These are phyloP conservation scores for Ectropis grisescens DNA, from an alignment of 1,140 invertebrate genomes.

Conservation along the genomic window DNA sequence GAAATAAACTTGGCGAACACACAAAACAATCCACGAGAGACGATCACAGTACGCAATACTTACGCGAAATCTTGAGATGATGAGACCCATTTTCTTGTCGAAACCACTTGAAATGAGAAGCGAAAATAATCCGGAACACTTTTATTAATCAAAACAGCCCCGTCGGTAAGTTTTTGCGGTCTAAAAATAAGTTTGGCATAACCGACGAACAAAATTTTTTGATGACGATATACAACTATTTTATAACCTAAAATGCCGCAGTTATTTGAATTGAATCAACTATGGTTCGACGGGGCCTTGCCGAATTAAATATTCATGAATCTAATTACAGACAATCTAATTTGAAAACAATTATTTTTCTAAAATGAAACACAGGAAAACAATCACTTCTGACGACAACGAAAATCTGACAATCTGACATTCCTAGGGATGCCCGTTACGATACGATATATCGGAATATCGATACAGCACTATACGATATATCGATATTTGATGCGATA, in stretches of 20 bases:
- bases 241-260: conserved; percentile 42
- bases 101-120: conserved; percentile 12
- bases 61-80: conserved; percentile 46
- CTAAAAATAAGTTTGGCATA: conserved; percentile 45
- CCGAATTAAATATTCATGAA: conserved; percentile 1
- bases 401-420: too few relatives aligned
- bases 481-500: too few relatives aligned
- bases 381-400: too few relatives aligned
- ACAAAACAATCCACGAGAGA: too few relatives aligned
- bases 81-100: conserved; percentile 44
- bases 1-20: too few relatives aligned
- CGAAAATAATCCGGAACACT: conserved; percentile 16
- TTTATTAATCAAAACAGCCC: conserved; percentile 17
- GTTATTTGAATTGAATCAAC: conserved; percentile 1
- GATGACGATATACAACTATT: conserved; percentile 42
- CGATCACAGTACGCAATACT: conserved; percentile 6
- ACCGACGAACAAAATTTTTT: conserved; percentile 18
- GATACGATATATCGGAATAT: too few relatives aligned
- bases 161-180: conserved; percentile 20
- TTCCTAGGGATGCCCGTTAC: too few relatives aligned
- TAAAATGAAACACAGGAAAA: too few relatives aligned
- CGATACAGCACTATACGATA: too few relatives aligned
- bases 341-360: too few relatives aligned
- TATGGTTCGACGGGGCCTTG: conserved; percentile 12
- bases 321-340: too few relatives aligned